These are phyloP conservation scores for Sebastes flavidus DNA, from an alignment of 2,797 vertebrate genomes.

Conservation along the genomic window DNA sequence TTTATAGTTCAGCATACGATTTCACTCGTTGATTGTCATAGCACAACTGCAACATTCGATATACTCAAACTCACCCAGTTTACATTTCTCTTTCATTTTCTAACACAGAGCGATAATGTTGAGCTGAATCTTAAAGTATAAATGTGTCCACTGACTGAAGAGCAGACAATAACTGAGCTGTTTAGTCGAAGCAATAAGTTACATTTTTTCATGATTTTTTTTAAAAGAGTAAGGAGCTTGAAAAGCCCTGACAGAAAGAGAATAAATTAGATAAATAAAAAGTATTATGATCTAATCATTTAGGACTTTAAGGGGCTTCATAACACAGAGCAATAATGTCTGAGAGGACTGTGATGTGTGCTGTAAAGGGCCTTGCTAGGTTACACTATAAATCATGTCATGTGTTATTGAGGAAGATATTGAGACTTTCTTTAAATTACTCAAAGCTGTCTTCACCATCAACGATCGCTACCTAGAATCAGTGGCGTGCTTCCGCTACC, in stretches of 20 bases:
- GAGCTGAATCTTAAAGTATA: neutral
- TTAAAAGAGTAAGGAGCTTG: neutral
- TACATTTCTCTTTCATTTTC: neutral
- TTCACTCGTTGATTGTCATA: slow-evolving; percentile 70
- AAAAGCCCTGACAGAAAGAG: neutral
- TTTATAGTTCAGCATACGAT: slow-evolving; percentile 1
- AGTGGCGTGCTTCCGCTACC: neutral
- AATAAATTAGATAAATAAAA: neutral
- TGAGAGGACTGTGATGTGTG: neutral
- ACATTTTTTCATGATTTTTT: neutral
- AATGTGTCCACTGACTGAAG: neutral
- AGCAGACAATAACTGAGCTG: neutral
- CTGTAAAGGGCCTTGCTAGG: neutral
- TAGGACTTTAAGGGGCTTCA: neutral
- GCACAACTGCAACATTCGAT: slow-evolving; percentile 34
- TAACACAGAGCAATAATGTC: neutral
- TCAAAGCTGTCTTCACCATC: neutral
- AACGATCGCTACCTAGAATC: neutral
- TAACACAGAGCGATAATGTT: neutral
- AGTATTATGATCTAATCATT: neutral
- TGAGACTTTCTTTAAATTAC: neutral
- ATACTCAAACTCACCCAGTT: neutral
- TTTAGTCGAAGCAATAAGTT: neutral
- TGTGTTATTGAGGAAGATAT: neutral
- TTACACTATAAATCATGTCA: neutral